These are phyloP conservation scores for Perodicticus potto DNA, from an alignment of 2,797 vertebrate genomes.

Conservation along the genomic window DNA sequence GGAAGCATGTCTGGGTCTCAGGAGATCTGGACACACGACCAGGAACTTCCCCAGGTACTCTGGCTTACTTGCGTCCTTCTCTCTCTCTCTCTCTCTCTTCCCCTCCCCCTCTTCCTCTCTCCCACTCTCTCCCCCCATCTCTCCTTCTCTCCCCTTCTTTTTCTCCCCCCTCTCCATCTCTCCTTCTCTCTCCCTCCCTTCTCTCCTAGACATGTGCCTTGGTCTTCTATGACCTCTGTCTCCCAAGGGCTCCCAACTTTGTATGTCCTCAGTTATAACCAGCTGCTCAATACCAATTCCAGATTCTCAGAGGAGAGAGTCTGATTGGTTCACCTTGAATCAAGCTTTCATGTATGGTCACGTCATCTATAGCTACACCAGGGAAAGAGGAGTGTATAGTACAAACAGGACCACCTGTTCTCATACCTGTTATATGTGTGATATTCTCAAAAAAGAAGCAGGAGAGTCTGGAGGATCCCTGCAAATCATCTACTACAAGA, in stretches of 20 bases:
- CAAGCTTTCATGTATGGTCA: neutral
- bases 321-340: neutral
- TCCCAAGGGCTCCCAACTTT: neutral
- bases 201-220: neutral
- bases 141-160: neutral
- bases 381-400: neutral
- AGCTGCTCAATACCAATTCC: neutral
- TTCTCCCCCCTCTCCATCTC: no score
- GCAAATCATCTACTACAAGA: neutral
- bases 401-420: neutral
- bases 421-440: neutral
- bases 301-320: neutral
- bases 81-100: neutral
- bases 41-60: neutral
- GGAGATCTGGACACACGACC: neutral
- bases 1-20: neutral
- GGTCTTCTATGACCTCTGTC: neutral
- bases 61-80: neutral
- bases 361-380: neutral
- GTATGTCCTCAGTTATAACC: neutral
- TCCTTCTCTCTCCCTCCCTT: neutral
- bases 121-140: no score
- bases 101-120: no score
- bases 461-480: no score
- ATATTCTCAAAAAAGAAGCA: neutral